These are phyloP conservation scores for Papilio elwesi DNA, from an alignment of 2,888 invertebrate species.

Conservation along the genomic window DNA sequence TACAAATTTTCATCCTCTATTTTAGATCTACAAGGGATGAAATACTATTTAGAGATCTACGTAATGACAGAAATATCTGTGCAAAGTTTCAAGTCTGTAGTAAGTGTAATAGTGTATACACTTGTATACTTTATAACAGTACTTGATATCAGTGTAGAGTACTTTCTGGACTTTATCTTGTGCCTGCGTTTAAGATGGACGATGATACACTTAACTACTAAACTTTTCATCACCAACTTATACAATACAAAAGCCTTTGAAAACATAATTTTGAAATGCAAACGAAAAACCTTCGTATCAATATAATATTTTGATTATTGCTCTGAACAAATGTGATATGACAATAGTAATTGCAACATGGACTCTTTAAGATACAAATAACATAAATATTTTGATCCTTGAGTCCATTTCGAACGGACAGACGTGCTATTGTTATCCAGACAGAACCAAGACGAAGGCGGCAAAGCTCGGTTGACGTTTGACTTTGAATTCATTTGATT, in stretches of 20 bases:
- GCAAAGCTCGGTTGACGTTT: constrained; percentile 34
- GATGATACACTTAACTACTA: too few species aligned
- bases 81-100: too few species aligned
- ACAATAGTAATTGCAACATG: background rate
- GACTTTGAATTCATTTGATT: constrained; percentile 18
- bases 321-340: background rate
- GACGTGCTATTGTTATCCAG: constrained; percentile 47
- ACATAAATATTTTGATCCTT: constrained; percentile 48
- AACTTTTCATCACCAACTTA: background rate
- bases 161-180: too few species aligned
- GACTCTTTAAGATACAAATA: constrained; percentile 52
- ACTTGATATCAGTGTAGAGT: too few species aligned
- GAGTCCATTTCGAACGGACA: constrained; percentile 45
- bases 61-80: too few species aligned
- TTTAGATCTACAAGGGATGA: too few species aligned
- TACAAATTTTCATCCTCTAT: too few species aligned
- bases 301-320: background rate
- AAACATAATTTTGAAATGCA: too few species aligned
- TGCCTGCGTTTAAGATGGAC: too few species aligned
- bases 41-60: too few species aligned
- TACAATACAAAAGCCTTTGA: background rate
- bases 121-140: too few species aligned
- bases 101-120: too few species aligned
- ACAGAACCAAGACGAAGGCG: constrained; percentile 25
- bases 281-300: background rate